phyloP scores from a whole-genome alignment of 23 tunicate species.

The Clavelina lepadiformis region DNA sequence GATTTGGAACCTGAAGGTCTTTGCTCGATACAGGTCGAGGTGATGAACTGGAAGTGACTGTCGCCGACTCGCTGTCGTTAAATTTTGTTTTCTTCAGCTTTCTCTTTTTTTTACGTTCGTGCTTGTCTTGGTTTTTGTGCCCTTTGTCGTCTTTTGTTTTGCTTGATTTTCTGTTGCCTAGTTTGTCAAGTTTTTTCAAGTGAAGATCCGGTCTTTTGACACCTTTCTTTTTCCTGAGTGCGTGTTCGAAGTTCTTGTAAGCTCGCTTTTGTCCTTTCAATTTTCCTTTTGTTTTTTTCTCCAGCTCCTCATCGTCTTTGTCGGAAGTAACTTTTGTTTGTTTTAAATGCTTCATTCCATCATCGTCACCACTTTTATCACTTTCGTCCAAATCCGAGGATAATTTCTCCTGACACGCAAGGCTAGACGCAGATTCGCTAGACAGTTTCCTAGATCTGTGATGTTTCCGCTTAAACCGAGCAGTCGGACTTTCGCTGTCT shows the following conservation, averaged over 20 bases:
- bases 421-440: conserved; percentile 19
- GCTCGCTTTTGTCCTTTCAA: neutral
- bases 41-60: neutral
- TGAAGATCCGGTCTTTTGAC: neutral
- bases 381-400: conserved; percentile 6
- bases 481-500: too few relatives aligned
- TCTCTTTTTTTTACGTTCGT: neutral
- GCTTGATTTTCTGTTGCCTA: conserved; percentile 7
- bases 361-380: neutral
- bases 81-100: neutral
- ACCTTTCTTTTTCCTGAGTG: neutral
- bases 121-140: neutral
- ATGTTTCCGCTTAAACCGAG: too few relatives aligned
- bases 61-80: neutral
- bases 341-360: neutral
- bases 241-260: conserved; percentile 1
- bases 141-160: neutral
- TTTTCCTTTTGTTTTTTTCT: neutral
- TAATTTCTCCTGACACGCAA: neutral
- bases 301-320: too few relatives aligned
- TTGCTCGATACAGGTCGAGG: too few relatives aligned
- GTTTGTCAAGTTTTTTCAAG: conserved; percentile 1
- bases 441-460: conserved; percentile 24
- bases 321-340: neutral
- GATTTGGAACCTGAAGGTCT: too few relatives aligned